These are phyloP conservation scores for Bufotes viridis DNA, from an alignment of 2,797 vertebrate genomes.

Conservation along the genomic window DNA sequence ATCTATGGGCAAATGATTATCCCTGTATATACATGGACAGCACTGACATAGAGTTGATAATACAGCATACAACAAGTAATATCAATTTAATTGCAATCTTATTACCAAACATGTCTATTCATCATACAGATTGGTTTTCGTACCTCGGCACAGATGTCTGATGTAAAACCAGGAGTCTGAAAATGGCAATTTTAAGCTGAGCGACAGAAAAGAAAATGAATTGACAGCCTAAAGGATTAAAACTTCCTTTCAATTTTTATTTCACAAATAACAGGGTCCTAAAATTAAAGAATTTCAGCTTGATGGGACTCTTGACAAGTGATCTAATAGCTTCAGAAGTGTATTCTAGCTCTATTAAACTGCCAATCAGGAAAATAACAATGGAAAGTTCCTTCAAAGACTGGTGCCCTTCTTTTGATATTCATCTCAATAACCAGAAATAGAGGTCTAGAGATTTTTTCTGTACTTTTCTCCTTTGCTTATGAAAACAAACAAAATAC, in stretches of 20 bases:
- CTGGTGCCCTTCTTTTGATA: not conserved
- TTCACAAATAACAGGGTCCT: conserved; percentile 65
- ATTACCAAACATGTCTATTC: conserved; percentile 29
- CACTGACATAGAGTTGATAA: not conserved
- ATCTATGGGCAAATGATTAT: not conserved
- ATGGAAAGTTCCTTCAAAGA: conserved; percentile 25
- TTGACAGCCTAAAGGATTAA: conserved; percentile 72
- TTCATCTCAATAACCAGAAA: conserved; percentile 10
- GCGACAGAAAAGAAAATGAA: conserved; percentile 68
- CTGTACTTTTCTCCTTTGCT: not conserved
- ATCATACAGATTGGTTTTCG: conserved; percentile 1
- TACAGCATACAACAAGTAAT: not conserved
- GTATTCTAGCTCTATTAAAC: conserved; percentile 61
- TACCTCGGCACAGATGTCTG: not conserved
- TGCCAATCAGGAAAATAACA: conserved; percentile 44
- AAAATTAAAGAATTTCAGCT: conserved; percentile 71
- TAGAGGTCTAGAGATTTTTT: not conserved
- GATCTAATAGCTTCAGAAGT: conserved; percentile 55
- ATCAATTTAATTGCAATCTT: conserved; percentile 3
- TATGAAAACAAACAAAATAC: not conserved
- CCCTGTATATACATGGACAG: not conserved
- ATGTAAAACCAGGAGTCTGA: conserved; percentile 5
- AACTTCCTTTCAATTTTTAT: conserved; percentile 66
- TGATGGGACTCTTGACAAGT: conserved; percentile 64
- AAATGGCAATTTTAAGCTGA: conserved; percentile 43